Percentiles rank a stretch among this genome's conserved stretches.
Conservation (phyloP, 2,888 invertebrate genomes). For the Chouioia cunea region DNA sequence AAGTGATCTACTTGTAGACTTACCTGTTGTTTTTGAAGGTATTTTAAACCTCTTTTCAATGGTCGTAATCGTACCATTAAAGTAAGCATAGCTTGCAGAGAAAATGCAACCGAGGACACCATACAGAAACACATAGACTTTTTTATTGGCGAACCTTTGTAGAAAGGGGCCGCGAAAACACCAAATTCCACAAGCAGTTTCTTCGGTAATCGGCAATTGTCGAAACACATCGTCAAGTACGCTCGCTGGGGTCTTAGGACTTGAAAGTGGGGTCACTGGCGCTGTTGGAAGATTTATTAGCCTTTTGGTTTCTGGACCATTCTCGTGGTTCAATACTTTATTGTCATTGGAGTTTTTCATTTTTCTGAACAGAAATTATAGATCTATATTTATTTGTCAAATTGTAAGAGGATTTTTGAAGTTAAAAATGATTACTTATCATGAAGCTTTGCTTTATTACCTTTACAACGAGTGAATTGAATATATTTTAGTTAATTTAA, state of each 20-base stretch:
- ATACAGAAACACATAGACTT: slow-evolving; percentile 75
- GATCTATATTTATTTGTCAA: too few relatives aligned
- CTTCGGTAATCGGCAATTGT: slow-evolving; percentile 70
- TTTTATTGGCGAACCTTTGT: slow-evolving; percentile 74
- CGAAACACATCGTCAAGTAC: slow-evolving; percentile 67
- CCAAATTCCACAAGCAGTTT: slow-evolving; percentile 77
- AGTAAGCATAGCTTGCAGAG: slow-evolving; percentile 79
- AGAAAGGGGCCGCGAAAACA: slow-evolving; percentile 72
- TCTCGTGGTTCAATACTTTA: slow-evolving; percentile 51
- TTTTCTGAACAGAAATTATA: too few relatives aligned
- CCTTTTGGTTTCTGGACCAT: slow-evolving; percentile 61
- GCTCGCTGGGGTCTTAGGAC: slow-evolving; percentile 51
- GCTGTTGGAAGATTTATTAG: slow-evolving; percentile 56
- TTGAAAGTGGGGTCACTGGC: slow-evolving; percentile 47
- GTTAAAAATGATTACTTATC: too few relatives aligned
- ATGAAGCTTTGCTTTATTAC: too few relatives aligned
- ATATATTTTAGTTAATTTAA: too few relatives aligned
- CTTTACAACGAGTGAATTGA: too few relatives aligned
- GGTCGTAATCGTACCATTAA: slow-evolving; percentile 81
- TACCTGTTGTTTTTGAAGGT: slow-evolving; percentile 78
- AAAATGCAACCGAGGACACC: slow-evolving; percentile 78
- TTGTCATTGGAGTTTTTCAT: slow-evolving; percentile 56
- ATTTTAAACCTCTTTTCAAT: slow-evolving; percentile 81
- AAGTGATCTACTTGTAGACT: neutral
- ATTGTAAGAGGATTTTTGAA: too few relatives aligned